These are phyloP conservation scores for Eumeta japonica DNA, from an alignment of 1,140 invertebrate species.

Conservation along the genomic window DNA sequence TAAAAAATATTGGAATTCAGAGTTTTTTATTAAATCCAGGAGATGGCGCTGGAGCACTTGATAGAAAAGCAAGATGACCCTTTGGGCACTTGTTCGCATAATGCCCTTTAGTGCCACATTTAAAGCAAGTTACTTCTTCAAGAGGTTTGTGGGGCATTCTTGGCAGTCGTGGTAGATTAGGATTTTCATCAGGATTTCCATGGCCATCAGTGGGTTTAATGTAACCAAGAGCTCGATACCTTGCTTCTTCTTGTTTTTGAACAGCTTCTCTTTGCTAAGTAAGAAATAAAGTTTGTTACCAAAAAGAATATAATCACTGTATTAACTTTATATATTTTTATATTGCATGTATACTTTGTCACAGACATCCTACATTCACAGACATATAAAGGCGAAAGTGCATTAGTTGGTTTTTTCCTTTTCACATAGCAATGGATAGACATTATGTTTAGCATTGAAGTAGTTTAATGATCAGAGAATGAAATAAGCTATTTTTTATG, in stretches of 20 bases:
- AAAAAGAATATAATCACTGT: not conserved
- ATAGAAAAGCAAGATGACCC: constrained; percentile 92
- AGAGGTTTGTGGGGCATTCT: constrained; percentile 67
- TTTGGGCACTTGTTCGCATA: constrained; percentile 99
- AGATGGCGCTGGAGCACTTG: constrained; percentile 38
- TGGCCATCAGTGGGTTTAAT: constrained; percentile 39
- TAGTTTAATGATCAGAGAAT: too few relatives aligned
- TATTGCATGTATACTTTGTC: too few relatives aligned
- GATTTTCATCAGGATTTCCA: constrained; percentile 24
- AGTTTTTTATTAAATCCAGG: too few relatives aligned
- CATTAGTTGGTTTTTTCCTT: too few relatives aligned
- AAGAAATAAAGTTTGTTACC: too few relatives aligned
- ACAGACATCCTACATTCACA: too few relatives aligned
- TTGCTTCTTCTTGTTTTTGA: constrained; percentile 51
- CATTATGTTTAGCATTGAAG: too few relatives aligned
- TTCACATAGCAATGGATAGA: too few relatives aligned
- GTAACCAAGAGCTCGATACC: constrained; percentile 48
- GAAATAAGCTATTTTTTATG: too few relatives aligned
- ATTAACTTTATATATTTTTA: not conserved
- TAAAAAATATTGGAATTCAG: too few relatives aligned
- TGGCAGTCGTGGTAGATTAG: constrained; percentile 20
- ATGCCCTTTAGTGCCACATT: constrained; percentile 98
- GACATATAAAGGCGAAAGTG: too few relatives aligned
- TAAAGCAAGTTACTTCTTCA: constrained; percentile 94
- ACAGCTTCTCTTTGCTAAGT: constrained; percentile 50